Conservation (phyloP, 35 echinoderm and acorn worm species). For the Lytechinus pictus region DNA sequence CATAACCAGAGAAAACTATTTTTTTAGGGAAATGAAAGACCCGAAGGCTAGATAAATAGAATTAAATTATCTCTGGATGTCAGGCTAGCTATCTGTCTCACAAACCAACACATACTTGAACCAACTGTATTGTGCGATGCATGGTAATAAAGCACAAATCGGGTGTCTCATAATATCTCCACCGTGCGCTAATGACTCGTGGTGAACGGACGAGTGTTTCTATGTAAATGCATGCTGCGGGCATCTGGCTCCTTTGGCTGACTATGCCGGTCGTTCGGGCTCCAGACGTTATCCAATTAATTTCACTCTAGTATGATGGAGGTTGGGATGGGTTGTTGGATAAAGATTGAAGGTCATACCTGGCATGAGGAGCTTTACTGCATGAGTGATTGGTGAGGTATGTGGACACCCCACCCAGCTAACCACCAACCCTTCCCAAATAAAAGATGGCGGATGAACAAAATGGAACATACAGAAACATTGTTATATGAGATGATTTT, state of each 20-base stretch:
- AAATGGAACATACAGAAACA: too few species aligned
- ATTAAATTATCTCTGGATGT: neutral
- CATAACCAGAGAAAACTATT: neutral
- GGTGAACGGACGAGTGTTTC: neutral
- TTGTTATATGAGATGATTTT: neutral
- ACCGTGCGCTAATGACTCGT: constrained; percentile 1
- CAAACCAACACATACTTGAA: neutral
- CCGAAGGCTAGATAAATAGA: neutral
- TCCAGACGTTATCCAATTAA: constrained; percentile 18
- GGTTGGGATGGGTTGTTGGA: neutral
- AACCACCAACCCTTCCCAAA: neutral
- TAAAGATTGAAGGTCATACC: neutral
- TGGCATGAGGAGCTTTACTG: neutral
- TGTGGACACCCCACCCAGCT: neutral
- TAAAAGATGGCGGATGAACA: neutral
- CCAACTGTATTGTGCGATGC: neutral
- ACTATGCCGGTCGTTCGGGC: neutral
- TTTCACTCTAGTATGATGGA: neutral
- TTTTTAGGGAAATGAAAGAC: neutral
- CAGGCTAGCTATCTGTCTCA: neutral
- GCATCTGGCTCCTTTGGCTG: neutral
- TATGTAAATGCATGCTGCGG: neutral
- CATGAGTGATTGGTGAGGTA: neutral
- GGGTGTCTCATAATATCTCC: neutral
- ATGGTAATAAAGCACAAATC: neutral